Base-by-base conservation (phyloP, 2,797 vertebrate species). In the Acrossocheilus wenchowensis region DNA sequence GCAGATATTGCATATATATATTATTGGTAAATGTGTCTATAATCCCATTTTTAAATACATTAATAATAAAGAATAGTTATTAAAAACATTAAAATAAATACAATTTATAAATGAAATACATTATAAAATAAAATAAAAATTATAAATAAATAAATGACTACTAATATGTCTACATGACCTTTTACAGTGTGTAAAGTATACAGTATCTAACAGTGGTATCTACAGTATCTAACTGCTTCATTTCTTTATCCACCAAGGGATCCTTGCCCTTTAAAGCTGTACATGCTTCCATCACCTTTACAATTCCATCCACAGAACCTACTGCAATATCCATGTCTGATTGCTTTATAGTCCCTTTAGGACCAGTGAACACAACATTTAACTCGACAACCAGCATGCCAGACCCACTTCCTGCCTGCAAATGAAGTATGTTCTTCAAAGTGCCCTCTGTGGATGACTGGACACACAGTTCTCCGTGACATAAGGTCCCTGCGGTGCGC, bases 361-460 rank as follows among this genome's bases (percentile, higher is more conserved):
- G 92, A 91, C 86, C 89, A 86, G 90, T 87, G 90, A 52, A 73
- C 87, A 41, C 81, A 84, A 79, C 91, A 68, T 87, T 94, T 91
- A 92, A 62, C 64, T 43, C 92, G 93, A 92, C 54, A 23, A 19
- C 43, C 72, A 73, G 62, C 71, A 43, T 64, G 62, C 43, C 82
- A 52, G 74, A 78, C 36, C 83, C 26, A 74, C 86, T 85, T 85
- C 77, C 74, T 82, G 78, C n/a, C 78, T 81, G 71, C 39, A 83
- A 78, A 89, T 87, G 78, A 80, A 54, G 72, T 81, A 23, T 85
- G 84, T 64, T 81, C 77, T 78, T 79, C 50, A 85, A 72, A 71
- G 75, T 77, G 81, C 64, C 86, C 81, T 87, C 74, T 50, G 82
- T 6, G 26, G 73, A 52, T 54, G 54, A 80, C 75, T 83, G 75